Conservation (phyloP, 2,797 vertebrate species). For the Champsocephalus gunnari region DNA sequence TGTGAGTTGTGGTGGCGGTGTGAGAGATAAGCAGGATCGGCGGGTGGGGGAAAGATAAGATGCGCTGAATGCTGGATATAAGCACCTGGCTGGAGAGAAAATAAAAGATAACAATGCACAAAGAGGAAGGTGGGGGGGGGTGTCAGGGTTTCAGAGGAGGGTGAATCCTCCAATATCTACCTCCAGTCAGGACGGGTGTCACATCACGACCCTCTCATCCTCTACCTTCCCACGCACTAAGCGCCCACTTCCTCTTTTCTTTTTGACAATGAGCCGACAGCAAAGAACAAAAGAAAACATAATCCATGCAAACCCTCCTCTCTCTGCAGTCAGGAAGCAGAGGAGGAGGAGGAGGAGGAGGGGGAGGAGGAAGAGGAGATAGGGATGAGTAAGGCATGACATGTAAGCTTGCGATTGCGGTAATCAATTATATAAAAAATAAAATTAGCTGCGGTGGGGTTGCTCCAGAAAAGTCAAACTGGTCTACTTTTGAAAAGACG, state of each 20-base stretch:
- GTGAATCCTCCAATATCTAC: constrained; percentile 45
- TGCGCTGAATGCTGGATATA: constrained; percentile 63
- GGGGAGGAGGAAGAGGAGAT: constrained; percentile 29
- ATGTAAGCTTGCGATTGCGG: constrained; percentile 7
- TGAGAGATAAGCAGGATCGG: constrained; percentile 49
- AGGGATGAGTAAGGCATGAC: constrained; percentile 55
- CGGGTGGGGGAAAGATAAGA: constrained; percentile 33
- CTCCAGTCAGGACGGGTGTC: constrained; percentile 39
- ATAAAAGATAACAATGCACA: constrained; percentile 64
- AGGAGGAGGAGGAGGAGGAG: constrained; percentile 53
- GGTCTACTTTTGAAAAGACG: neutral
- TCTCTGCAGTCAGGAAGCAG: constrained; percentile 63
- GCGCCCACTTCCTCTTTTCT: constrained; percentile 29
- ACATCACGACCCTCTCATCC: constrained; percentile 42
- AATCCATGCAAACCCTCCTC: constrained; percentile 70
- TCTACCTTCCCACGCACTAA: constrained; percentile 11
- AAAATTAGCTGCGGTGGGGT: neutral
- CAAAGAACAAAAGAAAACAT: constrained; percentile 73
- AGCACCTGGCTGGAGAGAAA: constrained; percentile 67
- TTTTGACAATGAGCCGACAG: constrained; percentile 61
- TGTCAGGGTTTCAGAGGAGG: constrained; percentile 24
- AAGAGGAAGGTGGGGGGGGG: constrained; percentile 29
- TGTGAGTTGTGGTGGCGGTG: constrained; percentile 52
- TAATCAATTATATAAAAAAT: constrained; percentile 49
- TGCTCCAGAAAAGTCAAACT: constrained; percentile 12